Evolutionary conservation across 2,888 invertebrate species (phyloP).

Genomic region (Podotricha telesiphe): DNA sequence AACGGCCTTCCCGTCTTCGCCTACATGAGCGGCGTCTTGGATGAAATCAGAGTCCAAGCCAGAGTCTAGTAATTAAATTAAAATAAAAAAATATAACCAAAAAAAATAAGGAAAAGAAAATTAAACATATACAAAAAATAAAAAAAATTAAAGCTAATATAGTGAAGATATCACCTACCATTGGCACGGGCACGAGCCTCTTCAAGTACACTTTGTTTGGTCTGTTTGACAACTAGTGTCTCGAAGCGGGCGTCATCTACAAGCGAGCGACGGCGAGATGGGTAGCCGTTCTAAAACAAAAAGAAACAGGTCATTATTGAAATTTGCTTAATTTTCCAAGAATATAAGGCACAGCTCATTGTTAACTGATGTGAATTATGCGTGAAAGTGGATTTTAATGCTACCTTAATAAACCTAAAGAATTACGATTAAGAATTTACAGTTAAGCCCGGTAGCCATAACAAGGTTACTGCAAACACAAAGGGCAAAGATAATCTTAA

Average conservation of each 20-base stretch:
- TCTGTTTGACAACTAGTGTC: slow-evolving; percentile 96
- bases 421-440: neutral
- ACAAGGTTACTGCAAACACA: slow-evolving; percentile 44
- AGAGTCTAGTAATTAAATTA: slow-evolving; percentile 77
- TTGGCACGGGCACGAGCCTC: slow-evolving; percentile 94
- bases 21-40: slow-evolving; percentile 80
- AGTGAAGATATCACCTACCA: slow-evolving; percentile 82
- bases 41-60: slow-evolving; percentile 86
- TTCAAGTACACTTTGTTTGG: slow-evolving; percentile 95
- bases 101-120: slow-evolving; percentile 41
- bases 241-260: slow-evolving; percentile 99
- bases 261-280: slow-evolving; percentile 96
- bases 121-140: slow-evolving; percentile 49
- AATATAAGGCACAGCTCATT: slow-evolving; percentile 1
- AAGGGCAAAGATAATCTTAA: slow-evolving; percentile 49
- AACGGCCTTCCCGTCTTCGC: slow-evolving; percentile 73
- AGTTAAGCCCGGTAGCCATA: neutral
- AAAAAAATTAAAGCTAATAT: slow-evolving; percentile 8
- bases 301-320: slow-evolving; percentile 40
- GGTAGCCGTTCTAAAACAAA: slow-evolving; percentile 95
- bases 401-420: neutral
- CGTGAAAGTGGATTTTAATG: neutral
- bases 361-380: neutral
- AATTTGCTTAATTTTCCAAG: neutral
- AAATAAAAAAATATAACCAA: slow-evolving; percentile 31